phyloP scores from a whole-genome alignment of 2,113 vertebrate genomes.

The Indicator maculatus region DNA sequence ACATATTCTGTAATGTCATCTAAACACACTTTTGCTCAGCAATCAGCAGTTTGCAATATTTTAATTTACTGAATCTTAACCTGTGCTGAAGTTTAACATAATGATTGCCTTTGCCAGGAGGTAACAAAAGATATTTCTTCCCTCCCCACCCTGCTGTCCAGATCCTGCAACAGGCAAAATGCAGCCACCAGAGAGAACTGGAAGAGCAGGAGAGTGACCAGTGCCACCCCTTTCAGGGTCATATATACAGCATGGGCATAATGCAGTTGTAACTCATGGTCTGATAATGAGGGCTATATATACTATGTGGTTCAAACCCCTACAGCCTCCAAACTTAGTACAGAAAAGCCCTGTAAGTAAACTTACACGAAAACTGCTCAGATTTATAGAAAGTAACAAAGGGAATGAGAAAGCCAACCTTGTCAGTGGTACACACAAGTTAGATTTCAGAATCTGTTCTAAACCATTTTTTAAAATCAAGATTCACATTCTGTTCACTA shows the following conservation, averaged over 20 bases:
- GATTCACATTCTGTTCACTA: background rate
- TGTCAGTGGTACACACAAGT: background rate
- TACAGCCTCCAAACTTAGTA: background rate
- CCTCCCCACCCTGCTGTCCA: no score
- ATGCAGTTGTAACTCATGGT: no score
- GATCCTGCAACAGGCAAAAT: no score
- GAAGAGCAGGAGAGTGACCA: no score
- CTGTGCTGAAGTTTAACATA: background rate
- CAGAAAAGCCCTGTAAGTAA: background rate
- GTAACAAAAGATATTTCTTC: no score
- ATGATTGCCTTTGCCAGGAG: background rate
- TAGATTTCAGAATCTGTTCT: no score
- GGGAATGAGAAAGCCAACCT: background rate
- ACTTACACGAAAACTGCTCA: background rate
- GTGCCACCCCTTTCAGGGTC: no score
- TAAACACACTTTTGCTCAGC: background rate
- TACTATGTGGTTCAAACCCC: no score
- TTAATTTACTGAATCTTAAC: background rate
- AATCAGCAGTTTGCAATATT: background rate
- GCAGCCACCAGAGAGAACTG: no score
- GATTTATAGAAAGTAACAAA: background rate
- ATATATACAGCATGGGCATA: no score
- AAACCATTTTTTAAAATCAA: background rate
- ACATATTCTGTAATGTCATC: background rate
- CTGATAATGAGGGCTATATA: no score